Conservation (phyloP, 2,797 vertebrate genomes). For the Semotilus atromaculatus region DNA sequence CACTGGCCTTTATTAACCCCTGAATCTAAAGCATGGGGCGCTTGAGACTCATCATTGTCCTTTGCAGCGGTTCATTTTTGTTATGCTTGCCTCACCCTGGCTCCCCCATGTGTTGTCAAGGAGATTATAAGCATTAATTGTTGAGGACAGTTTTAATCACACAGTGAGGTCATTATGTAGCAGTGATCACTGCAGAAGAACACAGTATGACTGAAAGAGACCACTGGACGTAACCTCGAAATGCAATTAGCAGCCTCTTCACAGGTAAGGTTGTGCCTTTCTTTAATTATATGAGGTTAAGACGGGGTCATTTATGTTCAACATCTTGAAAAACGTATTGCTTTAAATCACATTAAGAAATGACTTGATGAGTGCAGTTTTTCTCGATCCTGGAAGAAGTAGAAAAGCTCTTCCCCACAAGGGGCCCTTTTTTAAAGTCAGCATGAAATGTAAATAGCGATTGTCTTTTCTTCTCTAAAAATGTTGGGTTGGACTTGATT, state of each 20-base stretch:
- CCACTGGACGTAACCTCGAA: neutral
- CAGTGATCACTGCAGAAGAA: conserved; percentile 1
- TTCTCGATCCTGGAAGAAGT: neutral
- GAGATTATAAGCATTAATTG: conserved; percentile 57
- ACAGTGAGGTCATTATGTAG: conserved; percentile 43
- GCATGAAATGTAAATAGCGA: neutral
- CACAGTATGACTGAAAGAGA: conserved; percentile 11
- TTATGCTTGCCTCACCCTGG: conserved; percentile 25
- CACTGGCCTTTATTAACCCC: conserved; percentile 48
- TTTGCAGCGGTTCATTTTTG: conserved; percentile 40
- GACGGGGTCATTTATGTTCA: neutral
- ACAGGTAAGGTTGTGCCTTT: conserved; percentile 15
- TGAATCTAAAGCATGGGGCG: conserved; percentile 20
- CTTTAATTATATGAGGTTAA: neutral
- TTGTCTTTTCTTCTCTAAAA: neutral
- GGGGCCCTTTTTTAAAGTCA: neutral
- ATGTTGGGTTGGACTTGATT: neutral
- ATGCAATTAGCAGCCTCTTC: conserved; percentile 31
- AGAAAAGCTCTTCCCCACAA: neutral
- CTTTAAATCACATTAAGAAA: neutral
- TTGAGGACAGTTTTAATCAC: conserved; percentile 54
- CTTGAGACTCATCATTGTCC: conserved; percentile 37
- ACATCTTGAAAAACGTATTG: neutral
- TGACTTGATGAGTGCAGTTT: neutral
- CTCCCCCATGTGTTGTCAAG: conserved; percentile 41